phyloP scores from a whole-genome alignment of 2,888 invertebrate genomes.

The Pseudococcus jackbeardsleyi region DNA sequence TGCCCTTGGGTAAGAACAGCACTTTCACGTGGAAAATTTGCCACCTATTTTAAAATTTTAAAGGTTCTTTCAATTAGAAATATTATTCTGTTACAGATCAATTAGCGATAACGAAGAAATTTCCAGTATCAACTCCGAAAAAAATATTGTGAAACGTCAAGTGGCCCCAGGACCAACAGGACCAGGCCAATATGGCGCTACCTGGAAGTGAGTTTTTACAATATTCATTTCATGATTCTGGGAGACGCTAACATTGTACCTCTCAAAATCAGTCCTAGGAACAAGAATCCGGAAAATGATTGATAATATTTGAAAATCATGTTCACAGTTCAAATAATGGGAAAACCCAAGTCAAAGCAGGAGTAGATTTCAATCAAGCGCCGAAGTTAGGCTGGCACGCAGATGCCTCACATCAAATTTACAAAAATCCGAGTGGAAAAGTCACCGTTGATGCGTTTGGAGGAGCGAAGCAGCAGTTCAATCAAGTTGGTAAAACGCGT shows the following conservation, averaged over 20 bases:
- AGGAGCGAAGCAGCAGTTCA: background rate
- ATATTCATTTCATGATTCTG: background rate
- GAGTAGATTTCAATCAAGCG: background rate
- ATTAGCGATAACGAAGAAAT: background rate
- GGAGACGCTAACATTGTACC: too few relatives aligned
- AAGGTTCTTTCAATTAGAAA: too few relatives aligned
- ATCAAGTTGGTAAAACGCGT: background rate
- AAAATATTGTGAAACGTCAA: background rate
- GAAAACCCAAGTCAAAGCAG: background rate
- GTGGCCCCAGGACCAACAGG: background rate
- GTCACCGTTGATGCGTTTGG: background rate
- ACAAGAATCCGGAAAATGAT: too few relatives aligned
- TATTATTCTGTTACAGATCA: background rate
- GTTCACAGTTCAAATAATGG: background rate
- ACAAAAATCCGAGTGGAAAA: background rate
- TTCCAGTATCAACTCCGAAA: background rate
- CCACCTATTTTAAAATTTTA: too few relatives aligned
- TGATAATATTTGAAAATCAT: too few relatives aligned
- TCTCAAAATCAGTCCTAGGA: too few relatives aligned
- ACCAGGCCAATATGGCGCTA: background rate
- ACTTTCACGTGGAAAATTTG: too few relatives aligned
- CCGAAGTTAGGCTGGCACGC: background rate
- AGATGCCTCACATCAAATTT: background rate
- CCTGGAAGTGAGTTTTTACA: background rate
- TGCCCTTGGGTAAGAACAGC: too few relatives aligned